phyloP scores from a whole-genome alignment of 2,113 vertebrate species.

The Sinocyclocheilus rhinocerous region DNA sequence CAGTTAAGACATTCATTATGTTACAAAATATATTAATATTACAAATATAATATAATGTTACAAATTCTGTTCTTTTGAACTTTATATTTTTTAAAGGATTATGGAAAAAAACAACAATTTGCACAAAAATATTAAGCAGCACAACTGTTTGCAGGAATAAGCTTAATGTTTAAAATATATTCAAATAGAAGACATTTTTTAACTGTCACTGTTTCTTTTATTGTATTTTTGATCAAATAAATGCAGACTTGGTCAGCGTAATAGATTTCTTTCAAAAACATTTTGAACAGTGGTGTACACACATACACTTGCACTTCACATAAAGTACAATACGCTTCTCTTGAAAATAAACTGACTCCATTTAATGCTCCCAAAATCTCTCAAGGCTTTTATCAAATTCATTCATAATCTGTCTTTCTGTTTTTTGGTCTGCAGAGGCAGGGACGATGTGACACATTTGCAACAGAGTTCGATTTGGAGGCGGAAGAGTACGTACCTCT shows the following conservation, averaged over 20 bases:
- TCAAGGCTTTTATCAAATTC: not conserved
- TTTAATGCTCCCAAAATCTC: not conserved
- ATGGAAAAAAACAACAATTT: not conserved
- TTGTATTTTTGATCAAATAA: too few species aligned
- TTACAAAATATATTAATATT: not conserved
- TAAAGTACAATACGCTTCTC: not conserved
- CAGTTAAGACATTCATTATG: not conserved
- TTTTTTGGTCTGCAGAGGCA: conserved; percentile 82
- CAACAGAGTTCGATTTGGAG: conserved; percentile 98
- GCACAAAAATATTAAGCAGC: not conserved
- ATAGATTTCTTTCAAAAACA: not conserved
- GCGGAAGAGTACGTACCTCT: conserved; percentile 97
- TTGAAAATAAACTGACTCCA: not conserved
- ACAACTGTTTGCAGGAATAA: not conserved
- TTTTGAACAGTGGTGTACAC: not conserved
- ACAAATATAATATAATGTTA: not conserved
- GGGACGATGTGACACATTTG: conserved; percentile 97
- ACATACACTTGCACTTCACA: not conserved
- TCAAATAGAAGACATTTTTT: too few species aligned
- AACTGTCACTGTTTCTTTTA: too few species aligned
- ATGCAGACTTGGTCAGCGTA: too few species aligned
- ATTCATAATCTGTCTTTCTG: not conserved
- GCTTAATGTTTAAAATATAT: too few species aligned
- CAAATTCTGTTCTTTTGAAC: not conserved
- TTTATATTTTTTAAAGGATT: not conserved